A percentile compares a stretch with the other conserved stretches of the same genome.
Evolutionary conservation across 1,140 invertebrate genomes (phyloP).

Genomic region (Heliconius eleuchia): DNA sequence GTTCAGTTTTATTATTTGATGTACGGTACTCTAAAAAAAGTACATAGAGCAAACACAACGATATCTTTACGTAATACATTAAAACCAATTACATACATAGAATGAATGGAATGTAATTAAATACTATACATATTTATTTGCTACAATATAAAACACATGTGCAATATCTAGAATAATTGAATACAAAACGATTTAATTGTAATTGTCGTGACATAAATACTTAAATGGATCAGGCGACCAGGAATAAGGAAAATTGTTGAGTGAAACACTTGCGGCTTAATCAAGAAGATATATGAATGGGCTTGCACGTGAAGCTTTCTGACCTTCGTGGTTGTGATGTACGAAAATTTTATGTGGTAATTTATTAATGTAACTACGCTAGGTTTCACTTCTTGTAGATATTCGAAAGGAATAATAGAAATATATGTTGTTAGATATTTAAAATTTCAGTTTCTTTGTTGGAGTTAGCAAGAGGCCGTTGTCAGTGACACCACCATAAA

Average conservation of each 20-base stretch:
- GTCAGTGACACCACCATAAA: too few relatives aligned
- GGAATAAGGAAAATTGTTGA: slow-evolving; percentile 37
- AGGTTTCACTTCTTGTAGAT: not conserved
- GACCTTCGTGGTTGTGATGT: not conserved
- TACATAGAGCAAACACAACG: not conserved
- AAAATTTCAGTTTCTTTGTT: too few relatives aligned
- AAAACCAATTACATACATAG: not conserved
- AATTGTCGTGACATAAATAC: slow-evolving; percentile 37
- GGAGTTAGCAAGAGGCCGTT: too few relatives aligned
- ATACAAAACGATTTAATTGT: slow-evolving; percentile 28
- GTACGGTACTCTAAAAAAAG: not conserved
- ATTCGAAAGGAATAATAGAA: too few relatives aligned
- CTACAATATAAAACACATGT: not conserved
- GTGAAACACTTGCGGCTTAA: not conserved
- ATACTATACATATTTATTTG: slow-evolving; percentile 7
- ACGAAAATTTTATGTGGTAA: not conserved
- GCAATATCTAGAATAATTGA: slow-evolving; percentile 11
- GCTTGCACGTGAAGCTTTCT: not conserved
- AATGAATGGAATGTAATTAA: not conserved
- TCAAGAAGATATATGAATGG: not conserved
- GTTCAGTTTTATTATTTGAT: too few relatives aligned
- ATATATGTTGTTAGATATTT: too few relatives aligned
- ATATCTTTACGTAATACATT: not conserved
- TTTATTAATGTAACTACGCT: not conserved
- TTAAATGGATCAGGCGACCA: slow-evolving; percentile 32